phyloP scores from a whole-genome alignment of 2,113 vertebrate species.

The Coreoperca whiteheadi region DNA sequence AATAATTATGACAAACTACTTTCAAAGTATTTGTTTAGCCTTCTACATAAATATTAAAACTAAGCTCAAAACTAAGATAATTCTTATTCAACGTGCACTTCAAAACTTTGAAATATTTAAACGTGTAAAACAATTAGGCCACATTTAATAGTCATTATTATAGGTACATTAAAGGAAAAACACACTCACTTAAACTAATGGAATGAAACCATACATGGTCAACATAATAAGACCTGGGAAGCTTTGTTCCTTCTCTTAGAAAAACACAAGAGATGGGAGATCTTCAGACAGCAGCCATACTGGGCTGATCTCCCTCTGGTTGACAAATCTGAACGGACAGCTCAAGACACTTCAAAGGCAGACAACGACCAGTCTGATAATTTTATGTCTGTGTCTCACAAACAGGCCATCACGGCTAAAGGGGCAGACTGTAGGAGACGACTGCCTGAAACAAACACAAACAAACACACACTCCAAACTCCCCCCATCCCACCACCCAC shows the following conservation, averaged over 20 bases:
- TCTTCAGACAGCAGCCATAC: slow-evolving; percentile 80
- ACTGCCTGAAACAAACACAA: slow-evolving; percentile 79
- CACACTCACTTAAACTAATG: slow-evolving; percentile 17
- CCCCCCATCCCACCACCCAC: slow-evolving; percentile 51
- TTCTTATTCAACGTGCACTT: background rate
- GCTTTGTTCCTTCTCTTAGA: slow-evolving; percentile 64
- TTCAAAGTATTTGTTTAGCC: background rate
- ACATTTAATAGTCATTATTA: background rate
- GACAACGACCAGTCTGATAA: slow-evolving; percentile 79
- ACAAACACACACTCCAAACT: slow-evolving; percentile 73
- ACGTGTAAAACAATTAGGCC: background rate
- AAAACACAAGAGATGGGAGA: slow-evolving; percentile 72
- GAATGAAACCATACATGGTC: slow-evolving; percentile 32
- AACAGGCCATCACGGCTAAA: slow-evolving; percentile 80
- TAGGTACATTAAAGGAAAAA: slow-evolving; percentile 4
- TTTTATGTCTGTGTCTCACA: slow-evolving; percentile 80
- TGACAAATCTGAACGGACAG: slow-evolving; percentile 80
- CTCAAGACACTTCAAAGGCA: slow-evolving; percentile 82
- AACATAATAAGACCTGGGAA: slow-evolving; percentile 35
- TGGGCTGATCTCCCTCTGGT: slow-evolving; percentile 71
- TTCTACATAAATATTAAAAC: slow-evolving; percentile 7
- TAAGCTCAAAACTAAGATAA: background rate
- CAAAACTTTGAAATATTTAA: slow-evolving; percentile 7
- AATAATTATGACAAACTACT: background rate
- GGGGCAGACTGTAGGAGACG: slow-evolving; percentile 76